Evolutionary conservation across 2,797 vertebrate species (phyloP), one percentile per base, ranked within the genome.

Genomic region (Diplodus sargus): DNA sequence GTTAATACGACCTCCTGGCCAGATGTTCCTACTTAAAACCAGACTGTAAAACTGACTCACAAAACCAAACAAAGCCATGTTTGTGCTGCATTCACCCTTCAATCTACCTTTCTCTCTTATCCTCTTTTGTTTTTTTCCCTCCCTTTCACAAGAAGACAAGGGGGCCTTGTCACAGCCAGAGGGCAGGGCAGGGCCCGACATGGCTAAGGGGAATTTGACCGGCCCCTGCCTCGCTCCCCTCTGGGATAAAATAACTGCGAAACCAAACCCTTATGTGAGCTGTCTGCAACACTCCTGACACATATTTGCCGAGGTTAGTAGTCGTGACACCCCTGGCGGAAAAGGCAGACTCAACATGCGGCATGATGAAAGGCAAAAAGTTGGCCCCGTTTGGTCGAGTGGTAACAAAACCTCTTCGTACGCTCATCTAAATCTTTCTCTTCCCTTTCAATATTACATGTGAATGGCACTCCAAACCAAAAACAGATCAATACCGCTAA

Each of bases 381-480:
- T 87, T 80, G 30, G 49, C 74, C 16, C 9, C 56, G 56, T 82
- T 85, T 59, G 59, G 78, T 63, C 28, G 25, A 79, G 69, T 10
- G 61, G 81, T 86, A 89, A 89, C 77, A 70, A 78, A 61, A 79
- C 66, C 79, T 70, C 70, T 47, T 73, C 68, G 20, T 61, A 28
- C 64, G 71, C 72, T 85, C 84, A 91, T 87, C 87, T 81, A 66
- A 88, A 89, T 79, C 87, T 77, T 79, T 62, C 66, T 85, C 58
- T 65, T 82, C 65, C 68, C 63, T 90, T 92, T 92, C 79, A 88
- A 88, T 87, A 90, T 87, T 85, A 85, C 89, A 93, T 78, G 90
- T 93, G 91, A 95, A 94, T 92, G 91, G 91, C 92, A 94, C 93
- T 94, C 91, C 91, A 90, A 93, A 92, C 91, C 89, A 89, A 92